Base-by-base conservation (phyloP, 2,888 invertebrate genomes). In the Saturnia japonica region DNA sequence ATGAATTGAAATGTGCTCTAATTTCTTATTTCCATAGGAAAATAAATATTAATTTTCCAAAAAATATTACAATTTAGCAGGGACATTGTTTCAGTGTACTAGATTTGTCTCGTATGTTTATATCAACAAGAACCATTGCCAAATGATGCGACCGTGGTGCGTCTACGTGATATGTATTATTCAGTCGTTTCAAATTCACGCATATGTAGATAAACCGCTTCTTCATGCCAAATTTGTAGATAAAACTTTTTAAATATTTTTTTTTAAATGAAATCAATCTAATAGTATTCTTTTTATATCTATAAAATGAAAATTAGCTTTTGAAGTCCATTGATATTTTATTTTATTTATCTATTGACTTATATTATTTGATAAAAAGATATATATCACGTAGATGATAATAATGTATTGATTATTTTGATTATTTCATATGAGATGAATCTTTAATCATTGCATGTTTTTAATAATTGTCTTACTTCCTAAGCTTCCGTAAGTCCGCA, bases 111-210 rank as follows among this genome's bases (percentile, higher is more conserved):
- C 64, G 64, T 64, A 19, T 62, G 64, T 73, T 74, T 74, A 72
- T 74, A 73, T 76, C 75, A 75, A 75, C 74, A 74, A 70, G 68
- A 69, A 71, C 68, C 73, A 78, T 76, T 85, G 85, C 82, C 85
- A 85, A 85, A 73, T 73, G 74, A 72, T 74, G 75, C 75, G 82
- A 73, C 78, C 79, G 75, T 80, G 82, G 77, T 78, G 54, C 78
- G 75, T 75, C 70, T 68, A 71, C 66, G 51, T 40, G 66, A 66
- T 66, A n/a, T n/a, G n/a, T n/a, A 70, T 12, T 68, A 51, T 70
- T 71, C 62, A 64, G 42, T 34, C 68, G 68, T 40, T 57, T 64
- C 51, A 47, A 68, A 71, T 68, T 68, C 68, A 68, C 70, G 67
- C 64, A 51, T 57, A 51, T 47, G 47, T 43, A 34, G 62, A 54